Evolutionary conservation across 1,140 invertebrate species (phyloP), one percentile per base, ranked within the genome.

Genomic region (Chironomus striatipennis): DNA sequence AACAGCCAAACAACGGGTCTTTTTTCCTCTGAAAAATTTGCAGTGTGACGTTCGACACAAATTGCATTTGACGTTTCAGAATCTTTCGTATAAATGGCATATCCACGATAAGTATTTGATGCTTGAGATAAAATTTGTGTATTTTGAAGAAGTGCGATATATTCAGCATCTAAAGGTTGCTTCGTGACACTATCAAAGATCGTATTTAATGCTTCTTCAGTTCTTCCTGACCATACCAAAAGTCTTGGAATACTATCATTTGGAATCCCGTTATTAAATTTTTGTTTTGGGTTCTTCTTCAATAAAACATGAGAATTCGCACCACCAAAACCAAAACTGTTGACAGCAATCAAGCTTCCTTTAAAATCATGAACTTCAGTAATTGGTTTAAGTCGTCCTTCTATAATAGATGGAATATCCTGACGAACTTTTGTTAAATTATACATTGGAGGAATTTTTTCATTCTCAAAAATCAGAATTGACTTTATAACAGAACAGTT

Each of bases 291-390:
- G 79, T 93, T 91, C 0, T 91, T 91, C 78, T 90, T 89, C 0
- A 98, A 83, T 74, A 99, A 84, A 0, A 95, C 83, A 83, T 98
- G 97, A 15, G 93, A 95, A 84, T 99, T 99, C 21, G 96, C 93
- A 73, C 97, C 97, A 75, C 97, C 97, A 84, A 98, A 98, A 18
- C 97, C 97, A 83, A 99, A 99, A 2, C 95, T 98, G 83, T 98
- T 99, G 1, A 98, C 79, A 7, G 89, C 96, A 47, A 94, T 88
- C 24, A 94, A 84, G 15, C 94, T 93, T 17, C 94, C 94, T 43
- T 92, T 90, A 90, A 93, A 96, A 15, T 88, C 87, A 65, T 87
- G 89, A 75, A 90, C 88, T 79, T 90, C 87, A 77, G 90, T 86
- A 4, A 98, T 92, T 24, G 98, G 94, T 85, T 94, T 89, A 3